A percentile compares a stretch with the other conserved stretches of the same genome.
Evolutionary conservation across 2,888 invertebrate species (phyloP).

Genomic region (Dolichomitus sp.): DNA sequence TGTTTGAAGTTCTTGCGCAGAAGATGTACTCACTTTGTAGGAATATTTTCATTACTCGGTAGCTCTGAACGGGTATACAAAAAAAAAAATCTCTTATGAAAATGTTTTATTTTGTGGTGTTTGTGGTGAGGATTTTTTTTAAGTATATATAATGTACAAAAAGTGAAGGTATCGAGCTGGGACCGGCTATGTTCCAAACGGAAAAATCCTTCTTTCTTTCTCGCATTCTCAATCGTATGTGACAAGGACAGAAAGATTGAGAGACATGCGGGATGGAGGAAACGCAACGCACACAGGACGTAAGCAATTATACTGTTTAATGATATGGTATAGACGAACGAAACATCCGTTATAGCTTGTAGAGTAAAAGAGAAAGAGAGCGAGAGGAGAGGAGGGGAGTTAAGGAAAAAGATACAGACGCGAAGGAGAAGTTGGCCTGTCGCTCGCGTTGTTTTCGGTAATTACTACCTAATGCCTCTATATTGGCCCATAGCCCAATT

Average conservation of each 20-base stretch:
- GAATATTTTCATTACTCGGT: no score
- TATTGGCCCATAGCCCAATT: slow-evolving; percentile 50
- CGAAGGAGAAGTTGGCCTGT: slow-evolving; percentile 50
- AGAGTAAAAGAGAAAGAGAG: not conserved
- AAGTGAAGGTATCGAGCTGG: not conserved
- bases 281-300: slow-evolving; percentile 76
- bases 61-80: no score
- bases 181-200: slow-evolving; percentile 2
- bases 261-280: slow-evolving; percentile 71
- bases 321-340: slow-evolving; percentile 78
- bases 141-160: not conserved
- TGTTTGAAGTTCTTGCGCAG: no score
- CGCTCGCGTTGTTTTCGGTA: slow-evolving; percentile 79
- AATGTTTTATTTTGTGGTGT: not conserved
- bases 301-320: slow-evolving; percentile 83
- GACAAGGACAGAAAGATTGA: slow-evolving; percentile 55
- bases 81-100: no score
- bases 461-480: slow-evolving; percentile 76
- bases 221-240: slow-evolving; percentile 47
- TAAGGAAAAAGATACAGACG: slow-evolving; percentile 10
- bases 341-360: slow-evolving; percentile 77
- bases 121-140: not conserved
- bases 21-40: no score
- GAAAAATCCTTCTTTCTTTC: slow-evolving; percentile 25
- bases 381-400: slow-evolving; percentile 12